These are phyloP conservation scores for Caenorhabditis sulstoni DNA, from an alignment of 2,888 invertebrate species.

Conservation along the genomic window DNA sequence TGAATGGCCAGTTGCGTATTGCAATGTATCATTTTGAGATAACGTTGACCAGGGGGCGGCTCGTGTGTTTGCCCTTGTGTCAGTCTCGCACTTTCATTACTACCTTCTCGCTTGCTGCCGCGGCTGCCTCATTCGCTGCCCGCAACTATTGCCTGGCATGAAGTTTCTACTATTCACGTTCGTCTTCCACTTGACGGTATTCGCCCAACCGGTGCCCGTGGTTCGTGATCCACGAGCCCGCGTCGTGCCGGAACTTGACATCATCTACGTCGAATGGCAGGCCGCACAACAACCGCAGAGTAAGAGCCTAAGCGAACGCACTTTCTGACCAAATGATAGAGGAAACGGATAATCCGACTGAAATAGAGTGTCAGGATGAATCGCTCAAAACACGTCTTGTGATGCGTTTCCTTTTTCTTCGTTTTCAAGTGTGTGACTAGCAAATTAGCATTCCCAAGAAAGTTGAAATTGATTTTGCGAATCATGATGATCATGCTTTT, in stretches of 20 bases:
- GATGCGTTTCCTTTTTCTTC: neutral
- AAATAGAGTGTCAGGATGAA: neutral
- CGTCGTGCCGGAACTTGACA: constrained; percentile 67
- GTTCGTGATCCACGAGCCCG: constrained; percentile 70
- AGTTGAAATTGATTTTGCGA: constrained; percentile 9
- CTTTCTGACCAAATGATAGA: too few relatives aligned
- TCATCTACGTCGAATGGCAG: constrained; percentile 77
- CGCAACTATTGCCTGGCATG: constrained; percentile 21
- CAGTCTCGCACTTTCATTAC: constrained; percentile 57
- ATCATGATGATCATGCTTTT: too few relatives aligned
- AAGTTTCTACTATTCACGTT: constrained; percentile 9
- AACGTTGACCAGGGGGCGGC: constrained; percentile 53
- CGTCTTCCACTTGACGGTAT: constrained; percentile 11
- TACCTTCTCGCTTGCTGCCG: constrained; percentile 27
- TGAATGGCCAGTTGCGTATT: constrained; percentile 63
- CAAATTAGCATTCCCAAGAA: constrained; percentile 26
- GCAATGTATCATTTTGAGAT: constrained; percentile 65
- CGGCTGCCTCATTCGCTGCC: constrained; percentile 5
- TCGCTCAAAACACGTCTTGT: constrained; percentile 1
- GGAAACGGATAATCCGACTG: too few relatives aligned
- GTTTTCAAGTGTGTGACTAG: neutral
- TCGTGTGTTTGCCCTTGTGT: constrained; percentile 54
- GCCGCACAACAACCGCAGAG: constrained; percentile 58
- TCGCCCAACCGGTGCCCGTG: constrained; percentile 54
- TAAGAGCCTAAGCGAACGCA: constrained; percentile 30